Evolutionary conservation across 2,797 vertebrate species (phyloP).

Genomic region (Anniella stebbinsi): DNA sequence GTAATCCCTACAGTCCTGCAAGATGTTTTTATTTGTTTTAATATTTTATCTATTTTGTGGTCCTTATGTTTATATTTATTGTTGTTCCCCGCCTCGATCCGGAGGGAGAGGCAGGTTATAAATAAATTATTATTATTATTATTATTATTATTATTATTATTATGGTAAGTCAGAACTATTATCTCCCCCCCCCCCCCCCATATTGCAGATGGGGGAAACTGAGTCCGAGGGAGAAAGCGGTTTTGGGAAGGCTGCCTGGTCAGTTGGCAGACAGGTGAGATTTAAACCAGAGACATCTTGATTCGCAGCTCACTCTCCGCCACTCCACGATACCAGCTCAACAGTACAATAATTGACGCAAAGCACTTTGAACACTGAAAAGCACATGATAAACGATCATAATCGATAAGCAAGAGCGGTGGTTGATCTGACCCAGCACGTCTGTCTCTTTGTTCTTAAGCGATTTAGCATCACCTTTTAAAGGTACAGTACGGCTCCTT

Average conservation of each 20-base stretch:
- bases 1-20: neutral
- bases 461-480: neutral
- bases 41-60: no score
- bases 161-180: no score
- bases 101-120: no score
- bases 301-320: neutral
- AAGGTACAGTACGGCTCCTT: neutral
- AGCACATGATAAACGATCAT: neutral
- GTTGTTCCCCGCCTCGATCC: no score
- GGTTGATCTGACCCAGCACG: neutral
- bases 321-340: neutral
- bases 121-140: no score
- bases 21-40: no score
- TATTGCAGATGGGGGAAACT: neutral
- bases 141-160: no score
- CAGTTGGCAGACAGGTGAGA: no score
- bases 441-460: neutral
- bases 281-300: no score
- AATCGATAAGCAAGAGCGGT: neutral
- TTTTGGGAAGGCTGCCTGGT: neutral
- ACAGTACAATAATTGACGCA: neutral
- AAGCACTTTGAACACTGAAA: neutral
- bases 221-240: neutral
- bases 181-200: no score
- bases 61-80: no score